Percentiles rank a stretch among this genome's conserved stretches.
Evolutionary conservation across 2,797 vertebrate genomes (phyloP).

Genomic region (Decapterus maruadsi): DNA sequence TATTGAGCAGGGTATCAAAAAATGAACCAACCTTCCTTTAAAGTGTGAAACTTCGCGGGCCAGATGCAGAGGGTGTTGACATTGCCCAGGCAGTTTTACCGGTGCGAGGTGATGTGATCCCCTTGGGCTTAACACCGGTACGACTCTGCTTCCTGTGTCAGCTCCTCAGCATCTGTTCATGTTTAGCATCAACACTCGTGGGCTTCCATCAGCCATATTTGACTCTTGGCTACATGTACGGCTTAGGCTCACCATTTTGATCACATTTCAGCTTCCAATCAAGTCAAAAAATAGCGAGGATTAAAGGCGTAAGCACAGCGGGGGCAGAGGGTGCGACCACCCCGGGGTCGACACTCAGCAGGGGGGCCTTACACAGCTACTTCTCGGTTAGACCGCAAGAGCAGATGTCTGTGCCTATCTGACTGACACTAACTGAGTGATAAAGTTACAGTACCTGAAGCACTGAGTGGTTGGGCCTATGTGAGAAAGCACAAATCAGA

Average conservation of each 20-base stretch:
- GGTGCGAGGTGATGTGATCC: conserved; percentile 69
- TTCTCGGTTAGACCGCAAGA: neutral
- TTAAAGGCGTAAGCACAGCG: neutral
- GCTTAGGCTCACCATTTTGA: conserved; percentile 6
- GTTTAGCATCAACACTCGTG: conserved; percentile 64
- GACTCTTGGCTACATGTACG: conserved; percentile 11
- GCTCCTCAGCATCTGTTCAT: conserved; percentile 71
- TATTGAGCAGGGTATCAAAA: conserved; percentile 9
- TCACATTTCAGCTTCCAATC: conserved; percentile 6
- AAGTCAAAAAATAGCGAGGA: neutral
- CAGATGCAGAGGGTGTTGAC: conserved; percentile 71
- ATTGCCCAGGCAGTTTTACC: conserved; percentile 65
- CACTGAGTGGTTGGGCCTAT: too few relatives aligned
- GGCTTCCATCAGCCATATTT: conserved; percentile 30
- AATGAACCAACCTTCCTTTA: conserved; percentile 34
- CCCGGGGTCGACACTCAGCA: neutral
- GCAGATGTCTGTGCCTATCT: too few relatives aligned
- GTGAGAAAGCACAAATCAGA: too few relatives aligned
- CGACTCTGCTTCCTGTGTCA: conserved; percentile 75
- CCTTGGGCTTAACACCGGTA: conserved; percentile 70
- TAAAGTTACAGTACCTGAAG: too few relatives aligned
- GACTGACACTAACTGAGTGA: too few relatives aligned
- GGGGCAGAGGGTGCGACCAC: too few relatives aligned
- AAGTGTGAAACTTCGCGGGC: conserved; percentile 44
- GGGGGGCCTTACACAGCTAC: neutral